phyloP scores from a whole-genome alignment of 2,113 vertebrate species.

The Heptranchias perlo region DNA sequence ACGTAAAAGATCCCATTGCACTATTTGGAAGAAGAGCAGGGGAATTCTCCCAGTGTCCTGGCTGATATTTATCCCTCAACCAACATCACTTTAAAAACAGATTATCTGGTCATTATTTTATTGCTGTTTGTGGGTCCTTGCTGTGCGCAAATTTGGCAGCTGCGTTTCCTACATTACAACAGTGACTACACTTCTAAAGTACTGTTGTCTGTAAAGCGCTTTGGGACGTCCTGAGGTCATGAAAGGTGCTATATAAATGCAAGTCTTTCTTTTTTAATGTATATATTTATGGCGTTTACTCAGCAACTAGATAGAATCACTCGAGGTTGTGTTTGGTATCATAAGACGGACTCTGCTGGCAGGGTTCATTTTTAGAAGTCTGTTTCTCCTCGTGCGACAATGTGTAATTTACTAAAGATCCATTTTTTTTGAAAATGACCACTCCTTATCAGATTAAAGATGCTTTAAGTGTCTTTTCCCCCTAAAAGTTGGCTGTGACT shows the following conservation, averaged over 20 bases:
- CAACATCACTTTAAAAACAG: not conserved
- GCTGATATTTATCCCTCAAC: not conserved
- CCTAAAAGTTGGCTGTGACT: not conserved
- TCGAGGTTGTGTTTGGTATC: not conserved
- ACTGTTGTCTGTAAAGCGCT: not conserved
- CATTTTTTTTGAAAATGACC: not conserved
- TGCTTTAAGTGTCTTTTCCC: not conserved
- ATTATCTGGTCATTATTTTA: not conserved
- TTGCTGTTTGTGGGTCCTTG: not conserved
- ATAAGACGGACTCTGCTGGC: not conserved
- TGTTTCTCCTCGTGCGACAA: not conserved
- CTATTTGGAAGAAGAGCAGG: not conserved
- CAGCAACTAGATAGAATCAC: not conserved
- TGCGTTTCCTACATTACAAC: not conserved
- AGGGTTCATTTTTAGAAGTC: not conserved
- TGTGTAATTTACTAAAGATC: not conserved
- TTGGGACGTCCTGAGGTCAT: not conserved
- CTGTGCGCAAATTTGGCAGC: not conserved
- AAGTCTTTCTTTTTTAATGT: not conserved
- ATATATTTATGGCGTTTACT: not conserved
- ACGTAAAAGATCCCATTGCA: not conserved
- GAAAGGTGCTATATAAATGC: not conserved
- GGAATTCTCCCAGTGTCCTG: not conserved
- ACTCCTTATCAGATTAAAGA: not conserved
- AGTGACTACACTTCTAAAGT: not conserved